Evolutionary conservation across 2,888 invertebrate species (phyloP).

Genomic region (Coelinius sp.): DNA sequence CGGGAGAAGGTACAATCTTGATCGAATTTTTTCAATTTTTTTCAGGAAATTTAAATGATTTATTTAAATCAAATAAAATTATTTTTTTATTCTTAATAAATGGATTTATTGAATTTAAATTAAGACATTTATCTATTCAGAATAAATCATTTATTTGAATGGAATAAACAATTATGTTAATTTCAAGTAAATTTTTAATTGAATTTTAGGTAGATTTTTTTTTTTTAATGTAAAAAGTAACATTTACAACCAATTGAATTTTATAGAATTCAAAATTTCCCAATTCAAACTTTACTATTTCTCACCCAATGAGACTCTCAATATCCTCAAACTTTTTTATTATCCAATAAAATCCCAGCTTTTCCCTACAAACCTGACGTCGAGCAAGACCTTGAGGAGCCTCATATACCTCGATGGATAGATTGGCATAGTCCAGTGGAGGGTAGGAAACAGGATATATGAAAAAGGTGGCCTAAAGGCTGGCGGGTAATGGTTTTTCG

Average conservation of each 20-base stretch:
- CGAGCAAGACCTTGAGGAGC: not conserved
- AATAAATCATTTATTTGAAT: too few relatives aligned
- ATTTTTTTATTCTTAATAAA: too few relatives aligned
- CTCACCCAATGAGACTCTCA: not conserved
- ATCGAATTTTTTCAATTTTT: not conserved
- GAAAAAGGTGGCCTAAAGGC: not conserved
- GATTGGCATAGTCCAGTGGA: not conserved
- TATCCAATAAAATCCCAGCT: constrained; percentile 47
- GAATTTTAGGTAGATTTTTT: too few relatives aligned
- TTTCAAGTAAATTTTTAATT: too few relatives aligned
- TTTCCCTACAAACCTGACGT: constrained; percentile 7
- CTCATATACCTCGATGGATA: not conserved
- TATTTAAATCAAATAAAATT: not conserved
- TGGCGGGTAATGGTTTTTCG: constrained; percentile 46
- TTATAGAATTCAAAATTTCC: too few relatives aligned
- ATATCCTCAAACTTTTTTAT: constrained; percentile 39
- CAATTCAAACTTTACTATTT: too few relatives aligned
- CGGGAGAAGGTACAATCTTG: not conserved
- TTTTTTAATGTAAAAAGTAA: too few relatives aligned
- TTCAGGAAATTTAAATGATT: not conserved
- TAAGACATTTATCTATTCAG: too few relatives aligned
- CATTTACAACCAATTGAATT: too few relatives aligned
- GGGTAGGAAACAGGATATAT: not conserved
- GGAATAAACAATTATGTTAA: too few relatives aligned
- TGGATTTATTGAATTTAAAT: too few relatives aligned